Evolutionary conservation across 2,888 invertebrate genomes (phyloP).

Genomic region (Calephelis perditalis): DNA sequence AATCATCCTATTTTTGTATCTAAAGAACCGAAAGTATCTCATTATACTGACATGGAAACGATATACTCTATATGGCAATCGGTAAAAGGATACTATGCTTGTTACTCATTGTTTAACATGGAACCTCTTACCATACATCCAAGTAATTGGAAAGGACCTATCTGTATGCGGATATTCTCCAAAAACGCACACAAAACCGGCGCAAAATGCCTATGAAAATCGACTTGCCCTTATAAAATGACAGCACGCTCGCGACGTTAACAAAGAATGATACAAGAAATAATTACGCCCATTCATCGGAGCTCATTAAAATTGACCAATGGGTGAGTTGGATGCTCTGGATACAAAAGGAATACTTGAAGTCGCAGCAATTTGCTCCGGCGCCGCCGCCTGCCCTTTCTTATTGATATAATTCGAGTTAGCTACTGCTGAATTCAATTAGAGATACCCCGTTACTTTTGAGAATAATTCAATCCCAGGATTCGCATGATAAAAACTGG

Average conservation of each 20-base stretch:
- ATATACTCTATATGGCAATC: conserved; percentile 46
- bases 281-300: conserved; percentile 75
- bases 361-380: conserved; percentile 63
- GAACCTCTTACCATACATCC: conserved; percentile 36
- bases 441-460: conserved; percentile 50
- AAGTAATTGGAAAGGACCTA: conserved; percentile 52
- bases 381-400: conserved; percentile 61
- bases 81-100: conserved; percentile 38
- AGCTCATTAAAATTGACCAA: conserved; percentile 71
- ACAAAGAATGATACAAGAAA: conserved; percentile 71
- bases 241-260: conserved; percentile 57
- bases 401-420: conserved; percentile 61
- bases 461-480: conserved; percentile 51
- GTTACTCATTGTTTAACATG: conserved; percentile 55
- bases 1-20: conserved; percentile 21
- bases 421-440: conserved; percentile 60
- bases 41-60: conserved; percentile 51
- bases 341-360: conserved; percentile 55
- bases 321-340: conserved; percentile 44
- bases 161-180: conserved; percentile 57
- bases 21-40: conserved; percentile 36
- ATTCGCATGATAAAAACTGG: conserved; percentile 15
- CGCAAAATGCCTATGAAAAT: conserved; percentile 36
- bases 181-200: conserved; percentile 60
- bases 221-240: conserved; percentile 49